Evolutionary conservation across 2,888 invertebrate species (phyloP), one percentile per base, ranked within the genome.

Genomic region (Cephus rjabovi): DNA sequence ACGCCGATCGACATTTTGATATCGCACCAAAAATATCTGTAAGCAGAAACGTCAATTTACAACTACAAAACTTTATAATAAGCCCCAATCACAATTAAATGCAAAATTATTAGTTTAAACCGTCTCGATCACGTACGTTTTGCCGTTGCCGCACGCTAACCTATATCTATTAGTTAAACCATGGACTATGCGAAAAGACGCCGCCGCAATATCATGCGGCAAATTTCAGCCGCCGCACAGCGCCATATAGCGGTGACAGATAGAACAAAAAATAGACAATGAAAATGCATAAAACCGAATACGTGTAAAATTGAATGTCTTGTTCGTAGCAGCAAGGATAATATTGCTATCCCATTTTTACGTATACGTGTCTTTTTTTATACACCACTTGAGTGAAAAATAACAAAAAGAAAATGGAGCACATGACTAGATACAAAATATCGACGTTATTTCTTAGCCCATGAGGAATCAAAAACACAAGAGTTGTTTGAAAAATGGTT

Each of bases 1-100:
- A 99, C 99, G 83, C 99, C 99, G 90, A 99, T 99, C 83, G 99
- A 99, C 98, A 99, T 99, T 83, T 71, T 71, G 71, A 71, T 71
- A 71, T 31, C 70, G 70, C 70, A 70, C 40, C 6, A 40, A 40
- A 56, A 56, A 1, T 40, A 40, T 40, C 56, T 56, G 56, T 23
- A 56, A 56, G 23, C 9, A 56, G 23, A 56, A 56, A 56, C 9
- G 56, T 56, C 2, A 23, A 56, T 56, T 23, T 56, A 56, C 23
- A 56, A 23, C 23, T 56, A 23, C 23, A 23, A 56, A 56, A 56
- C 23, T 56, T 56, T 0, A 23, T 1, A 23, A 23, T 56, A 56
- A 56, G 4, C 23, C 23, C 23, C 23, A 9, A 56, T 23, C 23
- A 56, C 9, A 23, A 56, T 23, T 56, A 56, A 56, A 56, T 56